These are phyloP conservation scores for Drosophila ogumai DNA, from an alignment of 1,140 invertebrate species.

Conservation along the genomic window DNA sequence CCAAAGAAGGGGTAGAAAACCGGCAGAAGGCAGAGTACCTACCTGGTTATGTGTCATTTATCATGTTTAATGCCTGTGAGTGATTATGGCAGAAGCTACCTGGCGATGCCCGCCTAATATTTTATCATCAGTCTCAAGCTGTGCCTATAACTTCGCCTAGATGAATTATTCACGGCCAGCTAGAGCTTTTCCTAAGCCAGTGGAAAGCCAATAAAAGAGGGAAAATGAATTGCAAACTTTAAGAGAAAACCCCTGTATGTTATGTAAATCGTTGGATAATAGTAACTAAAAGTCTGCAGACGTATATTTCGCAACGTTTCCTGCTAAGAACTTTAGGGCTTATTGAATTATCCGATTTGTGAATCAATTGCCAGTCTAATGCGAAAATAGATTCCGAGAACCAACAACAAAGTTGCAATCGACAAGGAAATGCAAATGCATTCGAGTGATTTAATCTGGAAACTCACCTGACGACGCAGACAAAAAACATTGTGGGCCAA, in stretches of 20 bases:
- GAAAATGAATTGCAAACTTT: conserved; percentile 40
- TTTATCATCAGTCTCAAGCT: conserved; percentile 67
- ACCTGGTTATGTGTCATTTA: conserved; percentile 53
- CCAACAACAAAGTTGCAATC: conserved; percentile 19
- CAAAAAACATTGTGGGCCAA: conserved; percentile 51
- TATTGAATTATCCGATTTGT: conserved; percentile 78
- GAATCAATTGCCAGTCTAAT: conserved; percentile 72
- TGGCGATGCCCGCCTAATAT: conserved; percentile 59
- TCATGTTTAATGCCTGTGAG: conserved; percentile 79
- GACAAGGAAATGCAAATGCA: conserved; percentile 64
- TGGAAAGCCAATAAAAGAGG: conserved; percentile 27
- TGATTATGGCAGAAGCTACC: conserved; percentile 71
- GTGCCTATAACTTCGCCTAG: conserved; percentile 57
- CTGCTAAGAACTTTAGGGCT: conserved; percentile 42
- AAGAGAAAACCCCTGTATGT: conserved; percentile 19
- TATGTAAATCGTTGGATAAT: conserved; percentile 5
- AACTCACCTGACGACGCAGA: conserved; percentile 55
- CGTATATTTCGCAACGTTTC: conserved; percentile 3
- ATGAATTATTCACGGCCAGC: conserved; percentile 58
- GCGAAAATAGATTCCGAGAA: conserved; percentile 55
- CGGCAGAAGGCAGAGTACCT: not conserved
- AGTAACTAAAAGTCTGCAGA: conserved; percentile 6
- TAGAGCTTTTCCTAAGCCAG: conserved; percentile 12
- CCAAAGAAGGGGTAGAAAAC: not conserved
- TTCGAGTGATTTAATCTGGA: conserved; percentile 58